Evolutionary conservation across 2,888 invertebrate genomes (phyloP).

Genomic region (Drosophila prolongata): DNA sequence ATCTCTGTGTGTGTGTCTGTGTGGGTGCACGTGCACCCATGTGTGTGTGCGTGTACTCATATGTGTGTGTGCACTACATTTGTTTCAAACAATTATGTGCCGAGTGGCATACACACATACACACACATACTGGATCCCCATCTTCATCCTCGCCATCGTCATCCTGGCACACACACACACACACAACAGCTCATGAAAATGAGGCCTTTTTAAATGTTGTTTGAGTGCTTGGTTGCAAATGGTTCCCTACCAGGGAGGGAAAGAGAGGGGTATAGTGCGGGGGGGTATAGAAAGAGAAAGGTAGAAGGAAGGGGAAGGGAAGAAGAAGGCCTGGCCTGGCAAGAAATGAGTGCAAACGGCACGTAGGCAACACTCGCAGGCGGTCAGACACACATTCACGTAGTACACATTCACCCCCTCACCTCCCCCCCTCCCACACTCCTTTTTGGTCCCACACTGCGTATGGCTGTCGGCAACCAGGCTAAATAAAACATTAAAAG

Average conservation of each 20-base stretch:
- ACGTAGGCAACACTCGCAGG: constrained; percentile 51
- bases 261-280: background rate
- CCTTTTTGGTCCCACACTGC: constrained; percentile 16
- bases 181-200: constrained; percentile 66
- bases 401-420: background rate
- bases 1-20: constrained; percentile 12
- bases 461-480: constrained; percentile 67
- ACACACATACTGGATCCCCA: background rate
- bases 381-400: constrained; percentile 51
- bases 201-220: constrained; percentile 76
- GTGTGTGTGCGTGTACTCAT: constrained; percentile 7
- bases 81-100: constrained; percentile 75
- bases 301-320: background rate
- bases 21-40: constrained; percentile 8
- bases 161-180: constrained; percentile 24
- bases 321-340: background rate
- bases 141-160: constrained; percentile 9
- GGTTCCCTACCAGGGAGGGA: constrained; percentile 29
- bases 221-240: constrained; percentile 73
- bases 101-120: constrained; percentile 49
- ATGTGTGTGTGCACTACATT: constrained; percentile 67
- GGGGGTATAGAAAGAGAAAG: background rate
- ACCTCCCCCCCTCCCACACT: background rate
- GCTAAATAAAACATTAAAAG: constrained; percentile 77
- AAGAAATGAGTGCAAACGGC: constrained; percentile 61